Percentiles rank a stretch among this genome's conserved stretches.
Evolutionary conservation across 2,888 invertebrate species (phyloP).

Genomic region (Cremastinae sp.): DNA sequence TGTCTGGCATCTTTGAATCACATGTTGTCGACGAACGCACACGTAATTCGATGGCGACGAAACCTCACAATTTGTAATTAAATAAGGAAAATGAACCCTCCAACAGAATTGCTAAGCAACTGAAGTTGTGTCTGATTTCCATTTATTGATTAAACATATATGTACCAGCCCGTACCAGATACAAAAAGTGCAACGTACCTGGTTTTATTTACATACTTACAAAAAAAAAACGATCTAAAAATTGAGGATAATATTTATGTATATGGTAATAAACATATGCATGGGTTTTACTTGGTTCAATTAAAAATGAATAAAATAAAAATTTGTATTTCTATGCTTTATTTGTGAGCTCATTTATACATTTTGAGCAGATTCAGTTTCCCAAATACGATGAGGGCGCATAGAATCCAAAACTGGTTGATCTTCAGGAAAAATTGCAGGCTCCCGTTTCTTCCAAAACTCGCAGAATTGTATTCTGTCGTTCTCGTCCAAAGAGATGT

Average conservation of each 20-base stretch:
- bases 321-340: slow-evolving; percentile 36
- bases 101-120: slow-evolving; percentile 38
- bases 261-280: too few species aligned
- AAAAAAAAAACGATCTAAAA: too few species aligned
- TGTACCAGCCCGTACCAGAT: slow-evolving; percentile 62
- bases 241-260: not conserved
- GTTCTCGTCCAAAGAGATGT: slow-evolving; percentile 85
- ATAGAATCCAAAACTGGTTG: slow-evolving; percentile 75
- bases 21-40: slow-evolving; percentile 6
- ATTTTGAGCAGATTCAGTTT: not conserved
- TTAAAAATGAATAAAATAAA: not conserved
- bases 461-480: slow-evolving; percentile 83
- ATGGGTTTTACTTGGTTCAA: too few species aligned
- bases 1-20: slow-evolving; percentile 53
- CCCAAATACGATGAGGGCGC: slow-evolving; percentile 60
- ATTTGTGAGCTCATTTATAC: slow-evolving; percentile 31
- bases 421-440: slow-evolving; percentile 84
- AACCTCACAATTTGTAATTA: slow-evolving; percentile 2
- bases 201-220: too few species aligned
- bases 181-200: slow-evolving; percentile 7
- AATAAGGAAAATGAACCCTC: slow-evolving; percentile 22
- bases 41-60: not conserved
- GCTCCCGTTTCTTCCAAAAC: slow-evolving; percentile 83
- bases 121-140: slow-evolving; percentile 67
- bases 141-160: slow-evolving; percentile 70